Base-by-base conservation (phyloP, 2,888 invertebrate species). In the Oscheius sp. region DNA sequence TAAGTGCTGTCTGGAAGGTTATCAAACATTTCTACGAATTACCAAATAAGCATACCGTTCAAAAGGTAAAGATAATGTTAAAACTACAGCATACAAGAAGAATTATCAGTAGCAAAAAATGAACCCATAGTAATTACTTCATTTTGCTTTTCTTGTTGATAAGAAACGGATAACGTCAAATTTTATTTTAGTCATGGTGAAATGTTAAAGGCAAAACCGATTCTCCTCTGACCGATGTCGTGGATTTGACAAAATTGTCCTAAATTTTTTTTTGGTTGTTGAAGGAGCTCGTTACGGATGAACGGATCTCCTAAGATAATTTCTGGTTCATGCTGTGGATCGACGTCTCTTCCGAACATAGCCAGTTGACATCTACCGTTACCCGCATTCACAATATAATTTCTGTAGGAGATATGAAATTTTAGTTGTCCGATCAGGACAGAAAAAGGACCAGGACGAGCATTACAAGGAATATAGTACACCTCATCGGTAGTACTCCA, bases 231-330 rank as follows among this genome's bases (percentile, higher is more conserved):
- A 12, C 22, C 47, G 22, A 47, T 47, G 47, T 47, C 47, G 47
- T 47, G 47, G 22, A 47, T 47, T n/a, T 47, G n/a, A 24, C 47
- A 47, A 24, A 47, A 47, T 47, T 47, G 47, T 1, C 47, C 47
- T 47, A 22, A 17, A 47, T 3, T 22, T 2, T 17, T 22, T 20
- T 3, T 47, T 4, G 6, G n/a, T n/a, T n/a, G n/a, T n/a, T n/a
- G n/a, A n/a, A n/a, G n/a, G n/a, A n/a, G 22, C 4, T 12, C 14
- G 22, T 17, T 17, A n/a, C 80, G 75, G 51, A 78, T 78, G 71
- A 79, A 81, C 41, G 81, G 80, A 64, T 79, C 78, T 69, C 78
- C 78, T 20, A 79, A 69, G 65, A 75, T 77, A 74, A 74, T 75
- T 1, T 70, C 54, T 44, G 79, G 77, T 45, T 75, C 77, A 54